Percentiles rank a stretch among this genome's conserved stretches.
Evolutionary conservation across 2,797 vertebrate genomes (phyloP).

Genomic region (Kryptolebias ocellatus): DNA sequence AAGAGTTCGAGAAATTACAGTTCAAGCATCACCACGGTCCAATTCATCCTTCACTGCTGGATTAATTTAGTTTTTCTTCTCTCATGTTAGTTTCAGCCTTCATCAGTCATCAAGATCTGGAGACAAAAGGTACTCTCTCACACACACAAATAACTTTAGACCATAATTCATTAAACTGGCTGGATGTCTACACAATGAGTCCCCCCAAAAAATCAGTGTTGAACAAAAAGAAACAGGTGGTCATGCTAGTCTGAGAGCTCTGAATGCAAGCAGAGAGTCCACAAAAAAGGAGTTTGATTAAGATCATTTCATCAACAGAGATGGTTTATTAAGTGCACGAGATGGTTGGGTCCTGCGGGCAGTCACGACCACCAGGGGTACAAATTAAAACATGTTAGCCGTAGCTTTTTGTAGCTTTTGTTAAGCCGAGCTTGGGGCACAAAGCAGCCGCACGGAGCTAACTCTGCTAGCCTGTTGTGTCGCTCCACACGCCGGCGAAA

Average conservation of each 20-base stretch:
- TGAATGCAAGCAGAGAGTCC: not conserved
- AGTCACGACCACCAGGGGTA: constrained; percentile 61
- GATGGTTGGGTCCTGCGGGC: constrained; percentile 27
- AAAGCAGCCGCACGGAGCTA: constrained; percentile 79
- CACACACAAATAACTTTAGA: not conserved
- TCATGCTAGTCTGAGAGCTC: not conserved
- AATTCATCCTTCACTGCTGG: too few relatives aligned
- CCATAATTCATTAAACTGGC: too few relatives aligned
- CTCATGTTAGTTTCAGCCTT: too few relatives aligned
- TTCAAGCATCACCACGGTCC: too few relatives aligned
- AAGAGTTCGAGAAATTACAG: too few relatives aligned
- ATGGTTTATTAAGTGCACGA: not conserved
- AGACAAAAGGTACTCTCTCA: not conserved
- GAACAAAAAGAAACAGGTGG: not conserved
- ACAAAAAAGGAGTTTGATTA: not conserved
- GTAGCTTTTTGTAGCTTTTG: constrained; percentile 70
- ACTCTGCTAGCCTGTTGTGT: constrained; percentile 78
- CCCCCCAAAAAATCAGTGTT: too few relatives aligned
- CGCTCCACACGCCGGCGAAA: constrained; percentile 47
- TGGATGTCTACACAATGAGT: too few relatives aligned
- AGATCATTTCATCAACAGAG: not conserved
- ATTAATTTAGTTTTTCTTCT: too few relatives aligned
- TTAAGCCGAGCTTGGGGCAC: constrained; percentile 78
- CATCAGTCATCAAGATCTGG: too few relatives aligned
- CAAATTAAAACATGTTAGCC: constrained; percentile 64